These are phyloP conservation scores for Coleophora flavipennella DNA, from an alignment of 2,888 invertebrate genomes.

Conservation along the genomic window DNA sequence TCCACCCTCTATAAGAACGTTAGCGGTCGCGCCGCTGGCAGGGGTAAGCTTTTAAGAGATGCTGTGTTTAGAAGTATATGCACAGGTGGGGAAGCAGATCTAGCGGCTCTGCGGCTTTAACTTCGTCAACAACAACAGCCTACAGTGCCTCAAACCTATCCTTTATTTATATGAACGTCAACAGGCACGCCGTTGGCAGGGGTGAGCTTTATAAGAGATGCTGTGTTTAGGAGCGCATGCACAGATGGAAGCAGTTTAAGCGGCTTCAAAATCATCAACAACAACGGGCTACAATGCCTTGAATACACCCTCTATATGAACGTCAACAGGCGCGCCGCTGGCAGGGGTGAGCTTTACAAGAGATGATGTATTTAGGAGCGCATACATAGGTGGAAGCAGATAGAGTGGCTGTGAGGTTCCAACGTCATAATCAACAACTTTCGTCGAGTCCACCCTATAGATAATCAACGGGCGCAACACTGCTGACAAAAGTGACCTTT, in stretches of 20 bases:
- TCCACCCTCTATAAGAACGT: constrained; percentile 82
- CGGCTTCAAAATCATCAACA: constrained; percentile 92
- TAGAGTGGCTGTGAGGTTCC: constrained; percentile 91
- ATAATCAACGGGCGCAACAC: constrained; percentile 78
- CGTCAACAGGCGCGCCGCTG: constrained; percentile 76
- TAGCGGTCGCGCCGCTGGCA: constrained; percentile 75
- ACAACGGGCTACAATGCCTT: constrained; percentile 86
- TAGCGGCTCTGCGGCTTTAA: constrained; percentile 92
- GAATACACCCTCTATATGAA: constrained; percentile 85
- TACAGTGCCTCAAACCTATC: constrained; percentile 84
- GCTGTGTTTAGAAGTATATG: constrained; percentile 85
- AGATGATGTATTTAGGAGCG: constrained; percentile 73
- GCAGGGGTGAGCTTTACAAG: constrained; percentile 68
- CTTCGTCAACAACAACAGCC: constrained; percentile 90
- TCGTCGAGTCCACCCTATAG: constrained; percentile 85
- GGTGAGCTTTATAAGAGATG: constrained; percentile 60
- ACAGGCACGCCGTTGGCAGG: constrained; percentile 76
- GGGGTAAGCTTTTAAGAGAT: constrained; percentile 68
- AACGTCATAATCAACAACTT: constrained; percentile 92
- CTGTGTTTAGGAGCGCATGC: constrained; percentile 85
- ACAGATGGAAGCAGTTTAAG: constrained; percentile 95
- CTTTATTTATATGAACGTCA: constrained; percentile 82
- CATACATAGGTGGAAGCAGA: constrained; percentile 93
- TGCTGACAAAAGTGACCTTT: constrained; percentile 73
- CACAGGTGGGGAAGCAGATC: constrained; percentile 95